Conservation (phyloP, 23 tunicate genomes). For the Diplosoma virens region DNA sequence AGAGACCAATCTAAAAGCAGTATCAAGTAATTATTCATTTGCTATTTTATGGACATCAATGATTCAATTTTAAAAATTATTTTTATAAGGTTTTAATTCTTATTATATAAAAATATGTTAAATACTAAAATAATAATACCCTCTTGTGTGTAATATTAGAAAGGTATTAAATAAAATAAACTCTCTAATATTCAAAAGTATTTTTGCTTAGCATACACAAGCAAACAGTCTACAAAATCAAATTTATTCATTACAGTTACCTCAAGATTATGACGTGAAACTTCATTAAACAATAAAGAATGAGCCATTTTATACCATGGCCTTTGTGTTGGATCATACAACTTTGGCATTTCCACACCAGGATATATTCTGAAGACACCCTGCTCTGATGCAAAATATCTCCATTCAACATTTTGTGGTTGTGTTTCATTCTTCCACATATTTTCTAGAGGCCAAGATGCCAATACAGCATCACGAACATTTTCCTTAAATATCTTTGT, state of each 20-base stretch:
- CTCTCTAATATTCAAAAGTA: too few species aligned
- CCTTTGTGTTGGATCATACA: conserved; percentile 60
- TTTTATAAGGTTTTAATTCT: too few species aligned
- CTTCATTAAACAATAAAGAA: conserved; percentile 17
- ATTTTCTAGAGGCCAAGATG: conserved; percentile 28
- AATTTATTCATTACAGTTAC: not conserved
- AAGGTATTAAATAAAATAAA: too few species aligned
- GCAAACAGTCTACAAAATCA: too few species aligned
- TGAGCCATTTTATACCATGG: conserved; percentile 78
- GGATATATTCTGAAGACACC: conserved; percentile 80
- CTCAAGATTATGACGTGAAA: not conserved
- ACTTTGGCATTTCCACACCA: conserved; percentile 69
- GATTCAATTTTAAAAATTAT: too few species aligned
- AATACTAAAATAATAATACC: too few species aligned
- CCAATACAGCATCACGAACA: conserved; percentile 23
- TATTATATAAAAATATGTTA: too few species aligned
- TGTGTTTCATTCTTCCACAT: conserved; percentile 9
- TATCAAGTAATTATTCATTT: too few species aligned
- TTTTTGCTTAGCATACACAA: too few species aligned
- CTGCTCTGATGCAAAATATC: conserved; percentile 64
- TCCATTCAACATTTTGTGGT: conserved; percentile 23
- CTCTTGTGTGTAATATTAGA: too few species aligned
- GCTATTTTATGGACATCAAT: too few species aligned
- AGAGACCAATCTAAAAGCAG: too few species aligned
- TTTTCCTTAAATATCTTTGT: conserved; percentile 8